Conservation (phyloP, 2,113 vertebrate species). For the Bujurquina vittata region DNA sequence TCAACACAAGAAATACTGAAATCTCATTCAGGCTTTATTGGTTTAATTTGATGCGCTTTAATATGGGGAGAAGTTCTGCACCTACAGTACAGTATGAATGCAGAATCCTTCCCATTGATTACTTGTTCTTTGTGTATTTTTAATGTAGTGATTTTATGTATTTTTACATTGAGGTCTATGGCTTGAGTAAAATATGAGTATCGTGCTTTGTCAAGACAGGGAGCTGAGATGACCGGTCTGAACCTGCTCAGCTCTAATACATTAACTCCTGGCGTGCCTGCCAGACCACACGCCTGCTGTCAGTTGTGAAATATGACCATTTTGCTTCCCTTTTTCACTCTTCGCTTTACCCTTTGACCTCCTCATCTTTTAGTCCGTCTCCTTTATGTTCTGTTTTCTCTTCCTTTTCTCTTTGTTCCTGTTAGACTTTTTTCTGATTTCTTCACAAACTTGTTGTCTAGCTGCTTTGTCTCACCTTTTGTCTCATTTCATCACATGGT, state of each 20-base stretch:
- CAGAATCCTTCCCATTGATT: background rate
- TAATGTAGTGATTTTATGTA: background rate
- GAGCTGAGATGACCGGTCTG: slow-evolving; percentile 13
- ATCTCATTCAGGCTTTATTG: background rate
- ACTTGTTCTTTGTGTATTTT: background rate
- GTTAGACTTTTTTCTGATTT: background rate
- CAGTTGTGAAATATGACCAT: slow-evolving; percentile 58
- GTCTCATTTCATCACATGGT: slow-evolving; percentile 15
- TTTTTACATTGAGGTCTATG: background rate
- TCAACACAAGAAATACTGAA: background rate
- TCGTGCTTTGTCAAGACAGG: background rate
- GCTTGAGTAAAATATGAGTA: background rate
- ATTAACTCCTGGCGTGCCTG: slow-evolving; percentile 43
- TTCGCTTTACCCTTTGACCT: slow-evolving; percentile 27
- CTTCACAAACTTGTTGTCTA: background rate
- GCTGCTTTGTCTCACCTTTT: background rate
- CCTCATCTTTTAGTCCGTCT: background rate
- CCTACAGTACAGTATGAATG: background rate
- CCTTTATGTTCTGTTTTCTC: background rate
- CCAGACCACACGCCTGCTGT: slow-evolving; percentile 59
- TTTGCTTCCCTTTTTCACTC: slow-evolving; percentile 43
- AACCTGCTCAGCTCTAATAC: slow-evolving; percentile 52
- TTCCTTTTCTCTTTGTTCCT: slow-evolving; percentile 28
- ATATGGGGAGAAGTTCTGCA: no score
- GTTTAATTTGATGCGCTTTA: background rate